Base-by-base conservation (phyloP, 2,797 vertebrate genomes). In the Nasua narica region DNA sequence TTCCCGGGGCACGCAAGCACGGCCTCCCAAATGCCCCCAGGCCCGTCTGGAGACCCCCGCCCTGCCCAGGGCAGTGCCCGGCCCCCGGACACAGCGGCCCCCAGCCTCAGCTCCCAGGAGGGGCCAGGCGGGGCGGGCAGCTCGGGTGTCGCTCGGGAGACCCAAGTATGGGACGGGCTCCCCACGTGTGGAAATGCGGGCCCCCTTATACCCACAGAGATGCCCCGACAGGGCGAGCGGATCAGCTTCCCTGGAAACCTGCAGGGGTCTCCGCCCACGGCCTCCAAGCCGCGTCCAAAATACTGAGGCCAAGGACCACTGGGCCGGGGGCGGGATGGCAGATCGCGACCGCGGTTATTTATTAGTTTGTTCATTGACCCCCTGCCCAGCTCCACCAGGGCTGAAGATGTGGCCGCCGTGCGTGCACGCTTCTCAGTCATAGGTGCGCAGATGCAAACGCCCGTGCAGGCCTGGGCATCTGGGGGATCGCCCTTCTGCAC, bases 131-230 rank as follows among this genome's bases (percentile, higher is more conserved):
- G 3, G 19, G 56, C 23, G 0, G 32, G 56, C 8, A 2, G 46
- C 9, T 19, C 27, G 12, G 15, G 46, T 1, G n/a, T 15, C 0
- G 0, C 40, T 19, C 7, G 5, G 16, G 19, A 2, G 40, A 58
- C 10, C 10, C 37, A 32, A 29, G 62, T 10, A n/a, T 32, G 32
- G 32, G 32, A 32, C 27, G 0, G 37, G 29, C 1, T 18, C 4
- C 6, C 11, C 25, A 3, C 5, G 0, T 14, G 11, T 1, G 9
- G 25, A 32, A 3, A 21, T 1, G 1, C 1, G 2, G 16, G 29
- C 29, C 27, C 1, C 52, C 19, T 18, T 18, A 13, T 11, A 6
- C 37, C n/a, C 18, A 9, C 27, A 6, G 27, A 9, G 54, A 27
- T 2, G 4, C 23, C 32, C 35, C 1, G 2, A 9, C 32, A 1